Conservation (phyloP, 2,888 invertebrate species). For the Aplocera efformata region DNA sequence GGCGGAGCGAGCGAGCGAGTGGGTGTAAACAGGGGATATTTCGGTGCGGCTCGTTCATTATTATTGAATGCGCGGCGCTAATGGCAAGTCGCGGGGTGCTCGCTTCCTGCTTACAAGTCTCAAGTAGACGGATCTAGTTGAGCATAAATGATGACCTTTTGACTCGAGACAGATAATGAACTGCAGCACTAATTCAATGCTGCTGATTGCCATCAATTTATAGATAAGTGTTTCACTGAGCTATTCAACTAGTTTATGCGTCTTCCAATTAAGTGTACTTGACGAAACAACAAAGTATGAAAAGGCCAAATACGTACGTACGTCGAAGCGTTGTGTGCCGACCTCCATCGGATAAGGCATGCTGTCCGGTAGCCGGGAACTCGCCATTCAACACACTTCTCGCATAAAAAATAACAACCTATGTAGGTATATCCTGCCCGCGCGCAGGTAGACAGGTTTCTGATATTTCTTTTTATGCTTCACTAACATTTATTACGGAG, state of each 20-base stretch:
- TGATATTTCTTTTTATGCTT: conserved; percentile 36
- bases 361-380: conserved; percentile 55
- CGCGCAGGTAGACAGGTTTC: conserved; percentile 34
- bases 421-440: conserved; percentile 19
- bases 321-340: conserved; percentile 35
- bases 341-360: conserved; percentile 61
- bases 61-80: conserved; percentile 78
- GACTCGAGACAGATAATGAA: conserved; percentile 16
- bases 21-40: conserved; percentile 80
- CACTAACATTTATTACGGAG: conserved; percentile 29
- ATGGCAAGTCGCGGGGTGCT: conserved; percentile 54
- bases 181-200: background rate
- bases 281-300: conserved; percentile 6
- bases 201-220: background rate
- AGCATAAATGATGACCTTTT: conserved; percentile 29
- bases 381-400: conserved; percentile 44
- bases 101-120: conserved; percentile 30
- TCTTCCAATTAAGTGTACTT: background rate
- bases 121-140: conserved; percentile 28
- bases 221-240: background rate
- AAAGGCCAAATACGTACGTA: conserved; percentile 12
- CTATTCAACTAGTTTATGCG: background rate
- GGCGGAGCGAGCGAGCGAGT: conserved; percentile 68
- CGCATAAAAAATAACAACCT: conserved; percentile 49
- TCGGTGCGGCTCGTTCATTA: conserved; percentile 78